Conservation (phyloP, 2,113 vertebrate species). For the Sialia sialis region DNA sequence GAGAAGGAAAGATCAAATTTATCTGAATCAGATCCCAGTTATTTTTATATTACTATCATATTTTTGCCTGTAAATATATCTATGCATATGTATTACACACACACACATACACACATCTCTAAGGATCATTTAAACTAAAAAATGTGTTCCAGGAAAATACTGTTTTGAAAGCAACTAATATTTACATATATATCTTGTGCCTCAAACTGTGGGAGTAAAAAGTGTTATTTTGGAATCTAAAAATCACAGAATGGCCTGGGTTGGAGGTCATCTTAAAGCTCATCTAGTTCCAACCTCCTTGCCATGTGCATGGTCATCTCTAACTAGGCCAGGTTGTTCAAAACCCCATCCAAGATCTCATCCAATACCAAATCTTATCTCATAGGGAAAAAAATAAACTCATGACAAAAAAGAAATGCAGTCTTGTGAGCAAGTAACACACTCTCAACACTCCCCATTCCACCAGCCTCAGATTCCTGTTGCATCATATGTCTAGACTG, state of each 20-base stretch:
- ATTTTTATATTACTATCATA: neutral
- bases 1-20: neutral
- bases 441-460: accelerated
- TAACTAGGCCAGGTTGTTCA: neutral
- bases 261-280: neutral
- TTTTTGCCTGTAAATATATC: neutral
- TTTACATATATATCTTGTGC: neutral
- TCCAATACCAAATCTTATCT: too few relatives aligned
- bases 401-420: neutral
- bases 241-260: neutral
- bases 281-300: neutral
- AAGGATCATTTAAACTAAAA: neutral
- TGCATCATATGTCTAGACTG: accelerated
- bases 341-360: neutral
- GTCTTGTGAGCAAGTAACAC: neutral
- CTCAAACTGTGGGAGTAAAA: neutral
- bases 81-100: neutral
- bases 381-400: neutral
- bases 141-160: neutral
- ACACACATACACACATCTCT: neutral
- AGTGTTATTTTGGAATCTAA: neutral
- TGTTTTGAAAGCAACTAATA: neutral
- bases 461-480: neutral
- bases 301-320: neutral
- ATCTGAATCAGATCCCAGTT: neutral